These are phyloP conservation scores for Myrmecobius fasciatus DNA, from an alignment of 2,113 vertebrate genomes.

Conservation along the genomic window DNA sequence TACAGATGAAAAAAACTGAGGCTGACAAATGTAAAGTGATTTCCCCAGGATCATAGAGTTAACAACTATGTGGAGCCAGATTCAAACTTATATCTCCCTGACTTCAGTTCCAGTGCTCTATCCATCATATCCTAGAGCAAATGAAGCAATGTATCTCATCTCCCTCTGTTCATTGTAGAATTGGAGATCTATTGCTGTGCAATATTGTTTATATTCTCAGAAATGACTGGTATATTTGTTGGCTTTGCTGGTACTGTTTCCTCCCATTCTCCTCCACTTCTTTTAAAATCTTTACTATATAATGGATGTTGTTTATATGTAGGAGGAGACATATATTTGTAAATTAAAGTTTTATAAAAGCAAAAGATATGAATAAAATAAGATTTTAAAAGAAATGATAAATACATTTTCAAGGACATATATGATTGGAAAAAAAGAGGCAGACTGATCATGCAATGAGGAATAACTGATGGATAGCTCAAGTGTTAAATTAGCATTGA, in stretches of 20 bases:
- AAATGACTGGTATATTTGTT: not conserved
- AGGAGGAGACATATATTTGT: not conserved
- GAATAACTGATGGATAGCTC: not conserved
- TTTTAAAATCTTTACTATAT: not conserved
- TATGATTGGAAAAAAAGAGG: not conserved
- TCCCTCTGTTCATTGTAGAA: not conserved
- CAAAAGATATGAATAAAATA: not conserved
- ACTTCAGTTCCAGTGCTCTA: not conserved
- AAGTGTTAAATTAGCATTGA: slow-evolving; percentile 6
- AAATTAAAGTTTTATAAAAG: not conserved
- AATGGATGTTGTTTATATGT: not conserved
- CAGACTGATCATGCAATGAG: not conserved
- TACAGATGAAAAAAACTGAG: not conserved
- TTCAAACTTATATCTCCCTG: not conserved
- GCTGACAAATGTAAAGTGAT: not conserved
- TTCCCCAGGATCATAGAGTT: not conserved
- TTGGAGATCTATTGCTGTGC: not conserved
- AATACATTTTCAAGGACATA: not conserved
- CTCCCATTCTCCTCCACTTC: not conserved
- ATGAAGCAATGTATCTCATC: not conserved
- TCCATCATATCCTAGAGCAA: not conserved
- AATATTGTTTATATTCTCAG: not conserved
- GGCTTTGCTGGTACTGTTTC: not conserved
- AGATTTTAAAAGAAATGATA: not conserved
- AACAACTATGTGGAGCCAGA: not conserved